Percentiles rank a stretch among this genome's conserved stretches.
Conservation (phyloP, 37 sponge, comb jelly and placozoan species). For the Geodia barretti region DNA sequence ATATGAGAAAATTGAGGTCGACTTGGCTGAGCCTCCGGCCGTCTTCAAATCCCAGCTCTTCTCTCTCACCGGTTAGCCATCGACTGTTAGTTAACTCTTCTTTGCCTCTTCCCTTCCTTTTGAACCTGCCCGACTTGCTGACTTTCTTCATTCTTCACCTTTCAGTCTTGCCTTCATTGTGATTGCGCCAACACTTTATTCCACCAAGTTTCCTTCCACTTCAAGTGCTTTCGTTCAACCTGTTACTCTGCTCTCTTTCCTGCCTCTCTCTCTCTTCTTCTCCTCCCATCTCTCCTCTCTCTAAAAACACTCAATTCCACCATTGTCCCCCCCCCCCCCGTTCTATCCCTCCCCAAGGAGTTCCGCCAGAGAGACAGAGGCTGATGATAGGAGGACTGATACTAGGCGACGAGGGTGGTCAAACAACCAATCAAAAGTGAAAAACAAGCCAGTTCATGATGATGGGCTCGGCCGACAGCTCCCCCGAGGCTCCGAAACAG, state of each 20-base stretch:
- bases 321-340: not conserved
- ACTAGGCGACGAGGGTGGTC: constrained; percentile 78
- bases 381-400: constrained; percentile 88
- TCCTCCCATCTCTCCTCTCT: not conserved
- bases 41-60: constrained; percentile 89
- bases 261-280: not conserved
- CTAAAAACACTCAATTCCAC: not conserved
- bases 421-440: constrained; percentile 49
- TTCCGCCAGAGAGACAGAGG: constrained; percentile 81
- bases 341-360: constrained; percentile 24
- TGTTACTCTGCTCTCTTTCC: not conserved
- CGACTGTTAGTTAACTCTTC: not conserved
- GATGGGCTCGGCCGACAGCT: constrained; percentile 89
- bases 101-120: no score
- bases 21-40: constrained; percentile 88
- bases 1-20: constrained; percentile 83
- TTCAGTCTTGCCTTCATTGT: no score
- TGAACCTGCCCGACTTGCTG: no score
- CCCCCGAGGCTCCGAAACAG: constrained; percentile 78
- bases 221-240: no score
- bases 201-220: no score
- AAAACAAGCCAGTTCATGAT: constrained; percentile 83
- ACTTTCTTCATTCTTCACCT: no score
- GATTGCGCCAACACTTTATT: no score
- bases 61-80: constrained; percentile 71